Evolutionary conservation across 2,113 vertebrate genomes (phyloP), one percentile per base, ranked within the genome.

Genomic region (Silurus glanis): DNA sequence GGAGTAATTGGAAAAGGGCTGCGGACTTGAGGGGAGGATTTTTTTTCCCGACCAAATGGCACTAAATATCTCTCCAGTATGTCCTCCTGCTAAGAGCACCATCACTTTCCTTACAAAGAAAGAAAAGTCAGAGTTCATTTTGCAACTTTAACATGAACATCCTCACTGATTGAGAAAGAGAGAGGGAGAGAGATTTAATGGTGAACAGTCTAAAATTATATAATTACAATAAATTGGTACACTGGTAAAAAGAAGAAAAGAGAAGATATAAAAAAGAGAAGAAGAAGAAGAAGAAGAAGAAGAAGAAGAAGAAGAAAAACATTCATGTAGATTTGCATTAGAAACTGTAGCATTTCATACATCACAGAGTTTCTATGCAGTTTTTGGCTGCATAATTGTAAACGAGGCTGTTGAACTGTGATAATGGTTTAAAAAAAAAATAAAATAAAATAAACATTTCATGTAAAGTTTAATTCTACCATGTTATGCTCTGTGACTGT

Each of bases 1-100:
- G 82, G 78, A 89, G 84, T 90, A 88, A 90, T 90, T 91, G 88
- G 87, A 90, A 86, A 89, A 89, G 86, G 81, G 85, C 86, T 88
- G 89, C 66, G 71, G 88, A 91, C 85, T 88, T 89, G 71, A 81
- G 79, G 67, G 78, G 80, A 76, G 87, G 86, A 86, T 87, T 90
- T 88, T 87, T 89, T 90, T 91, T 80, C 83, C 82, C 78, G 85
- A 83, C 87, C 86, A 89, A 89, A 90, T 86, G 89, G 87, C 84
- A 91, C 82, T 88, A 89, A 88, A 64, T 87, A 91, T 87, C 74
- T 86, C 71, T 89, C 80, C 62, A 89, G 82, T 76, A 85, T 88
- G 80, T 85, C 87, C 72, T 88, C 61, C 62, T 83, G 61, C 83
- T 84, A 82, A 85, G 69, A 85, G 86, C 25, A 85, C 87, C 83